phyloP scores from a whole-genome alignment of 2,797 vertebrate genomes.

The Coregonus suidteri region DNA sequence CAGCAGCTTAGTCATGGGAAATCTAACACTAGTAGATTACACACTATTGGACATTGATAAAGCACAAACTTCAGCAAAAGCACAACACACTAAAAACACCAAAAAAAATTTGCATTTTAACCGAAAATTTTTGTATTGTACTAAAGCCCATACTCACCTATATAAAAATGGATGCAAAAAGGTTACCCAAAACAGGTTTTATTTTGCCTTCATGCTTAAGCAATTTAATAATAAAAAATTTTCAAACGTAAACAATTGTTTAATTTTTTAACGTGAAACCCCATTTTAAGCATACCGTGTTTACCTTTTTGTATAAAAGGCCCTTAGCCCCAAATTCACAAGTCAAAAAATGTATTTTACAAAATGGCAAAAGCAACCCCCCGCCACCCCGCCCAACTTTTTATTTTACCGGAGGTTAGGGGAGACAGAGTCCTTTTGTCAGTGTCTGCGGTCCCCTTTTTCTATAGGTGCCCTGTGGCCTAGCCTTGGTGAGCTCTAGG shows the following conservation, averaged over 20 bases:
- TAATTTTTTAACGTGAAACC: background rate
- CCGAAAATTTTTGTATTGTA: too few relatives aligned
- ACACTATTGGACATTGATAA: conserved; percentile 16
- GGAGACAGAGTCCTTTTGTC: conserved; percentile 54
- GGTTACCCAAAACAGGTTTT: too few relatives aligned
- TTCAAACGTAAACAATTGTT: conserved; percentile 2
- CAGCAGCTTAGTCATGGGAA: conserved; percentile 24
- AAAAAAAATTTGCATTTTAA: too few relatives aligned
- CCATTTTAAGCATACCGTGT: background rate
- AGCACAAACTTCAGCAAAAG: background rate
- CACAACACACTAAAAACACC: background rate
- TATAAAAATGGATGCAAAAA: too few relatives aligned
- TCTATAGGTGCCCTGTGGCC: conserved; percentile 70
- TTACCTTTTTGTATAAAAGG: background rate
- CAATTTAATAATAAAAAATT: too few relatives aligned
- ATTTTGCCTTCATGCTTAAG: too few relatives aligned
- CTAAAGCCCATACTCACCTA: background rate
- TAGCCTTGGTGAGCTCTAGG: conserved; percentile 56
- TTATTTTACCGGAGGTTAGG: conserved; percentile 62
- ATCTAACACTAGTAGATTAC: background rate
- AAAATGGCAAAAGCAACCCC: background rate
- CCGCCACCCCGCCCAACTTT: background rate
- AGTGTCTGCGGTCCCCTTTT: conserved; percentile 66
- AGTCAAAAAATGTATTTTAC: too few relatives aligned
- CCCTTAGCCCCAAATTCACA: background rate